These are phyloP conservation scores for Atherinosoma microstoma DNA, from an alignment of 2,797 vertebrate species.

Conservation along the genomic window DNA sequence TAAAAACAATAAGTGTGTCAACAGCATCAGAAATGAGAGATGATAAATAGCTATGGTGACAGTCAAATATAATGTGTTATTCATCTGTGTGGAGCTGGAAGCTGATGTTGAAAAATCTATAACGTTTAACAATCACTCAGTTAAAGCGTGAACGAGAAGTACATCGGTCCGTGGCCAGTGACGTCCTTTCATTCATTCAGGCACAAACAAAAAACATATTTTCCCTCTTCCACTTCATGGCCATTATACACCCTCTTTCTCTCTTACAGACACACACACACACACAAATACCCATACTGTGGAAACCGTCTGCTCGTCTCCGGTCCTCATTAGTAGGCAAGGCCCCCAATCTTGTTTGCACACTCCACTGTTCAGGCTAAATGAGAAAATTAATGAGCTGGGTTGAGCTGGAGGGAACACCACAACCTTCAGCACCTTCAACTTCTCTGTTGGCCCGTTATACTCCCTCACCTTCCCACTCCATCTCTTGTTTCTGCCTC, in stretches of 20 bases:
- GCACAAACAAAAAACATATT: constrained; percentile 8
- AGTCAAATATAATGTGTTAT: too few relatives aligned
- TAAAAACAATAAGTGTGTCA: neutral
- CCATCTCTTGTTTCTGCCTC: constrained; percentile 24
- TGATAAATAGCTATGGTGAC: neutral
- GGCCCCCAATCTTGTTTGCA: constrained; percentile 75
- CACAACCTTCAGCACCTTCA: constrained; percentile 57
- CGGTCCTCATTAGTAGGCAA: constrained; percentile 76
- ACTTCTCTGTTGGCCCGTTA: constrained; percentile 41
- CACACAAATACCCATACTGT: constrained; percentile 27
- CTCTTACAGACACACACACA: neutral
- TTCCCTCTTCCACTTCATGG: constrained; percentile 6
- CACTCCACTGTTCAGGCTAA: constrained; percentile 79
- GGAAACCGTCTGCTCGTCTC: constrained; percentile 43
- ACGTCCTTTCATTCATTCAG: neutral
- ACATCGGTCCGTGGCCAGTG: neutral
- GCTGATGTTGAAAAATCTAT: neutral
- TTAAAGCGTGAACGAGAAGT: neutral
- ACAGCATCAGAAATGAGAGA: neutral
- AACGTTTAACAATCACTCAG: neutral
- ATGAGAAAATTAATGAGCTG: constrained; percentile 83
- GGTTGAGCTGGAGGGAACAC: constrained; percentile 65
- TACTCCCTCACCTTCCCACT: constrained; percentile 38
- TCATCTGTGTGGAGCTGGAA: neutral
- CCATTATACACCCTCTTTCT: constrained; percentile 10